These are phyloP conservation scores for Hartigia nigra DNA, from an alignment of 2,888 invertebrate species.

Conservation along the genomic window DNA sequence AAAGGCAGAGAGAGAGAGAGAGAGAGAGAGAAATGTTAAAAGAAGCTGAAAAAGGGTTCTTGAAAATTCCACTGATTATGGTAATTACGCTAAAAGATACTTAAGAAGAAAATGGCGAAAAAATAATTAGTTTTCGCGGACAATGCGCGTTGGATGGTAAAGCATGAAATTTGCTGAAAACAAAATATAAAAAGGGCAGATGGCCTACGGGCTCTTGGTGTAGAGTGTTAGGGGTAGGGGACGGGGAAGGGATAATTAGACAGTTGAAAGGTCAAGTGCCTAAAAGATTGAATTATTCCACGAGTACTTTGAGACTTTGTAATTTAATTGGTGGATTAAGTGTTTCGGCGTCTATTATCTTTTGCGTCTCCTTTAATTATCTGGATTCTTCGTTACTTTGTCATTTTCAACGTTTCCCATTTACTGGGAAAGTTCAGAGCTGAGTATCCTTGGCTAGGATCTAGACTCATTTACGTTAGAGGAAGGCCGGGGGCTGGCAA, in stretches of 20 bases:
- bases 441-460: neutral
- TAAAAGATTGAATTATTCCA: neutral
- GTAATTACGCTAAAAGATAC: neutral
- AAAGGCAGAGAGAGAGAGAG: too few species aligned
- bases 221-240: neutral
- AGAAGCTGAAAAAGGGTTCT: too few species aligned
- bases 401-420: neutral
- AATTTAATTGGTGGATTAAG: neutral
- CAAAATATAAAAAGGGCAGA: neutral
- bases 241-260: neutral
- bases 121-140: too few species aligned
- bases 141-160: neutral
- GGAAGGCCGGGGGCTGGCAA: neutral
- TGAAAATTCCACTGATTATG: neutral
- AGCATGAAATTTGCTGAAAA: neutral
- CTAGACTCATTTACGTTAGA: too few species aligned
- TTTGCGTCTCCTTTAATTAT: neutral
- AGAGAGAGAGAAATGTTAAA: too few species aligned
- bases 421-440: neutral
- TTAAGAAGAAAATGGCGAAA: neutral
- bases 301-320: neutral
- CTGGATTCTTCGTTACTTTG: neutral
- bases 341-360: neutral
- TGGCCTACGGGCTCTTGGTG: neutral
- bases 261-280: neutral